phyloP scores from a whole-genome alignment of 2,797 vertebrate species.

The Enteromius unitaeniatus region DNA sequence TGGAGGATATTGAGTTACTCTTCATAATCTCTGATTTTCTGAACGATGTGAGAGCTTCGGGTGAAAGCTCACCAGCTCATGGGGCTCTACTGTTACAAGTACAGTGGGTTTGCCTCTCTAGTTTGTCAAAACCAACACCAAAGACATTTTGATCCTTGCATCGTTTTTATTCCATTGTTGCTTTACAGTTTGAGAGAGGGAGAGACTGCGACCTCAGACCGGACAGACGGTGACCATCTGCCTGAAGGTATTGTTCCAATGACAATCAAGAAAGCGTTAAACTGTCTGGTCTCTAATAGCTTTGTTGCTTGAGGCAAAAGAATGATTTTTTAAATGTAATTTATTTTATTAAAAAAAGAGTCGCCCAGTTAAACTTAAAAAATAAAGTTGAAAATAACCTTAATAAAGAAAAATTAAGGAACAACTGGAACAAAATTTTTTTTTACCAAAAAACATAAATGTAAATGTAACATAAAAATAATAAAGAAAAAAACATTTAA shows the following conservation, averaged over 20 bases:
- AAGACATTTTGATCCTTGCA: background rate
- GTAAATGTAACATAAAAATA: background rate
- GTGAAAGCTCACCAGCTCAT: background rate
- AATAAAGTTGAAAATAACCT: background rate
- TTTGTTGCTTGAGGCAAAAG: background rate
- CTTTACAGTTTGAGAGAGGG: background rate
- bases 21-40: background rate
- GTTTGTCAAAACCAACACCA: conserved; percentile 2
- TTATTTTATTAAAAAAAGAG: background rate
- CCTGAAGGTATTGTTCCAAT: conserved; percentile 33
- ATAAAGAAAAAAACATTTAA: too few relatives aligned
- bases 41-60: conserved; percentile 11
- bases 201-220: background rate
- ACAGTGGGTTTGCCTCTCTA: background rate
- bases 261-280: conserved; percentile 41
- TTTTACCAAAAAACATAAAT: too few relatives aligned
- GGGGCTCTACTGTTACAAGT: background rate
- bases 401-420: background rate
- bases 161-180: background rate
- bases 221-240: conserved; percentile 49
- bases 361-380: background rate
- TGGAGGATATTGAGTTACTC: conserved; percentile 1
- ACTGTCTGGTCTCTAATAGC: conserved; percentile 6
- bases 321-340: background rate
- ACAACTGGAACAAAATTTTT: too few relatives aligned